phyloP scores from a whole-genome alignment of 2,888 invertebrate species.

The Slavum lentiscoides region DNA sequence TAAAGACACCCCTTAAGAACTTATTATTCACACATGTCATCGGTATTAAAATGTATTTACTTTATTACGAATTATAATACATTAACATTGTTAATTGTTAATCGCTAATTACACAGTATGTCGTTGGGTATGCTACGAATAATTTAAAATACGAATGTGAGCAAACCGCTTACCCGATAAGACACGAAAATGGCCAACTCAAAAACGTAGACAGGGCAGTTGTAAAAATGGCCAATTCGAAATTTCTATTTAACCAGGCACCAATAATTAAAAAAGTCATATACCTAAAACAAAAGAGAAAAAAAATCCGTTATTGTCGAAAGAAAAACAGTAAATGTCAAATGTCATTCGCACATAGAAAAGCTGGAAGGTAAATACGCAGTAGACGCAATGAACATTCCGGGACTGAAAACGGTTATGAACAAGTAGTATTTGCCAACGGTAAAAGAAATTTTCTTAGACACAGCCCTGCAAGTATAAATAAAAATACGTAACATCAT shows the following conservation, averaged over 20 bases:
- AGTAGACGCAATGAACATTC: slow-evolving; percentile 84
- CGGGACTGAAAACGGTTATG: slow-evolving; percentile 81
- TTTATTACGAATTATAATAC: too few relatives aligned
- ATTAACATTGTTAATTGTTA: too few relatives aligned
- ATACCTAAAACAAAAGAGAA: slow-evolving; percentile 64
- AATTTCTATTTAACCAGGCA: slow-evolving; percentile 84
- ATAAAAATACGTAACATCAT: slow-evolving; percentile 16
- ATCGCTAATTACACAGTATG: too few relatives aligned
- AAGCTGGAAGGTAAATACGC: slow-evolving; percentile 95
- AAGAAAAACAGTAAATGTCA: not conserved
- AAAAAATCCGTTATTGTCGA: not conserved
- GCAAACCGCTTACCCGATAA: slow-evolving; percentile 70
- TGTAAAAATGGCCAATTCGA: slow-evolving; percentile 78
- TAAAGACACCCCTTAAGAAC: too few relatives aligned
- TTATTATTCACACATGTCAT: too few relatives aligned
- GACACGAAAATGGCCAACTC: slow-evolving; percentile 97
- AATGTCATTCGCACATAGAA: slow-evolving; percentile 67
- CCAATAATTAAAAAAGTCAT: slow-evolving; percentile 81
- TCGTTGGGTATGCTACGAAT: not conserved
- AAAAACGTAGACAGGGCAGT: slow-evolving; percentile 78
- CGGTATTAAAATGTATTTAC: too few relatives aligned
- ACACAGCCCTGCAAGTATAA: slow-evolving; percentile 72
- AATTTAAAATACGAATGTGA: slow-evolving; percentile 19
- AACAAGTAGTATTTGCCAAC: slow-evolving; percentile 81
- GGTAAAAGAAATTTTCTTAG: slow-evolving; percentile 85